Evolutionary conservation across 2,888 invertebrate genomes (phyloP).

Genomic region (Nephrocerus scutellatus): DNA sequence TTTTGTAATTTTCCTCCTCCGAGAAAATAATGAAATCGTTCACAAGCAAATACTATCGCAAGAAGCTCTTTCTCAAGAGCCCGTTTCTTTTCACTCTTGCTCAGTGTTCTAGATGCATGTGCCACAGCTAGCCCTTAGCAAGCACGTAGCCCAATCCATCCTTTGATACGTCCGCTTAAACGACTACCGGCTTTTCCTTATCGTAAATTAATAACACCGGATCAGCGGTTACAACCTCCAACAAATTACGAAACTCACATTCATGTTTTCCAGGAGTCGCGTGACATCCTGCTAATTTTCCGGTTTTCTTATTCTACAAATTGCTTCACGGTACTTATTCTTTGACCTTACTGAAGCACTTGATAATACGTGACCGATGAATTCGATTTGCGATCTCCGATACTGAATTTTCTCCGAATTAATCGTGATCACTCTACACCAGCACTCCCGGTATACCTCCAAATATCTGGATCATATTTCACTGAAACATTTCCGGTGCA

Average conservation of each 20-base stretch:
- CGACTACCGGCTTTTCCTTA: too few relatives aligned
- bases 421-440: constrained; percentile 33
- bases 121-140: too few relatives aligned
- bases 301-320: neutral
- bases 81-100: constrained; percentile 6
- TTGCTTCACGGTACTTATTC: too few relatives aligned
- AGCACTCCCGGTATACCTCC: constrained; percentile 33
- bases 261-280: constrained; percentile 5
- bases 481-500: constrained; percentile 34
- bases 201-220: too few relatives aligned
- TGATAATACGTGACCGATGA: too few relatives aligned
- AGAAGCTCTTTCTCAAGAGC: constrained; percentile 11
- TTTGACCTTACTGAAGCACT: too few relatives aligned
- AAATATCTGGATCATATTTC: constrained; percentile 28
- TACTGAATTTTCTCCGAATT: neutral
- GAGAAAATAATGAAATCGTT: constrained; percentile 1
- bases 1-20: too few relatives aligned
- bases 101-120: constrained; percentile 2
- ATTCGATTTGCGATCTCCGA: too few relatives aligned
- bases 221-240: constrained; percentile 1
- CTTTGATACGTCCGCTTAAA: too few relatives aligned
- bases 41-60: constrained; percentile 7
- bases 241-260: neutral
- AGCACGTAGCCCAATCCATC: too few relatives aligned
- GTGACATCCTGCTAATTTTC: too few relatives aligned